These are phyloP conservation scores for Syndactyla subalaris DNA, from an alignment of 2,797 vertebrate species.

Conservation along the genomic window DNA sequence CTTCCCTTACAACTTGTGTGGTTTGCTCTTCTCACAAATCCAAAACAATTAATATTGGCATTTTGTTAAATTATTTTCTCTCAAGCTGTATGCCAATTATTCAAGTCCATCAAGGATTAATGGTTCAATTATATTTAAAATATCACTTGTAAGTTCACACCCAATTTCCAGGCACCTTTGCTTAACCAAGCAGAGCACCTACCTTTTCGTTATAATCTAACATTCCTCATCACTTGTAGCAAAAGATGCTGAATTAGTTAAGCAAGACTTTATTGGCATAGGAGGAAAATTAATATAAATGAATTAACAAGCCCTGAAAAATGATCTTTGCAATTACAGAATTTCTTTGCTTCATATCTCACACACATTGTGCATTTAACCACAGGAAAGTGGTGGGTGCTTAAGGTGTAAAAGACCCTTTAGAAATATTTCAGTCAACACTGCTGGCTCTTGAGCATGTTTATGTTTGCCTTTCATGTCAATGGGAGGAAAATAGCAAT, in stretches of 20 bases:
- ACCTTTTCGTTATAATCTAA: neutral
- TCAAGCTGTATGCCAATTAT: neutral
- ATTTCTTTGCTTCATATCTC: constrained; percentile 23
- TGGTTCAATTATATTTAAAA: neutral
- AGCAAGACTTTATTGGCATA: neutral
- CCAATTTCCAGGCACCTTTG: constrained; percentile 3
- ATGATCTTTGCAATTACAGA: neutral
- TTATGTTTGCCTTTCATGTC: constrained; percentile 41
- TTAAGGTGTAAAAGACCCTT: constrained; percentile 35
- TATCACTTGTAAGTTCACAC: neutral
- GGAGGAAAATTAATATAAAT: constrained; percentile 16
- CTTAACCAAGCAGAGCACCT: neutral
- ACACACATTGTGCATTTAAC: constrained; percentile 12
- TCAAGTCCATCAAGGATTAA: neutral
- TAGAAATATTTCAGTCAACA: constrained; percentile 51
- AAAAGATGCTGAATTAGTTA: neutral
- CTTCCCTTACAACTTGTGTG: neutral
- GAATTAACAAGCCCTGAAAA: constrained; percentile 1
- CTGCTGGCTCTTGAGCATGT: constrained; percentile 17
- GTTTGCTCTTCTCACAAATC: neutral
- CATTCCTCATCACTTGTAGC: neutral
- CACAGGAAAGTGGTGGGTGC: neutral
- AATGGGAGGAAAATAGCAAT: constrained; percentile 48
- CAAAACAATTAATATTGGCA: neutral
- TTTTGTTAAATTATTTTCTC: constrained; percentile 8